Evolutionary conservation across 2,113 vertebrate species (phyloP).

Genomic region (Choloepus hoffmanni): DNA sequence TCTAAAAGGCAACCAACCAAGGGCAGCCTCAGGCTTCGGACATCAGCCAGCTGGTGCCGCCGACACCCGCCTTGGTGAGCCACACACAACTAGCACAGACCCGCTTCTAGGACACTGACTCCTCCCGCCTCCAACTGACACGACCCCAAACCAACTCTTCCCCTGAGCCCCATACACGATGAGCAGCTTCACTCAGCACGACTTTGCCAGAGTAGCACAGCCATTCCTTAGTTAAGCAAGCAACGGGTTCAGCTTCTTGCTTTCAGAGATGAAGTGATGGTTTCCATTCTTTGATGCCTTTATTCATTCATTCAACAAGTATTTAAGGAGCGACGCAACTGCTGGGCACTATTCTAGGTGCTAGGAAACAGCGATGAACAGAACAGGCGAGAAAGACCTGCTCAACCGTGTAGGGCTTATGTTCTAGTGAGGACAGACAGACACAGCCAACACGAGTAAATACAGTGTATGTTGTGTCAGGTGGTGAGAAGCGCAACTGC

Average conservation of each 20-base stretch:
- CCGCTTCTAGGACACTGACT: rapidly evolving
- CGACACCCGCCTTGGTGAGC: rapidly evolving
- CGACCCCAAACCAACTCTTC: neutral
- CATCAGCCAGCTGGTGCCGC: neutral
- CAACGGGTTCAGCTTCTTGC: rapidly evolving
- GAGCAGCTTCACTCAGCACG: neutral
- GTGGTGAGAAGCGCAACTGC: rapidly evolving
- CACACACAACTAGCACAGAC: neutral
- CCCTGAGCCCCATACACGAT: rapidly evolving
- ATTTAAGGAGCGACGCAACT: rapidly evolving
- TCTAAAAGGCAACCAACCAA: rapidly evolving
- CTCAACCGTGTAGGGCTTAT: rapidly evolving
- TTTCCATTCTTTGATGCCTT: neutral
- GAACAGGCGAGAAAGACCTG: neutral
- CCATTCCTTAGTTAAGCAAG: no score
- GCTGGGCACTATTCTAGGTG: neutral
- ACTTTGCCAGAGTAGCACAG: neutral
- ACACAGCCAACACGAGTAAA: rapidly evolving
- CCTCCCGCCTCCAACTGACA: neutral
- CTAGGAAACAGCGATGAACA: neutral
- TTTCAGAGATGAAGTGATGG: neutral
- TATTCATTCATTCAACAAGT: neutral
- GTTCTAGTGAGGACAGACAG: no score
- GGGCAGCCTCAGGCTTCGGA: neutral
- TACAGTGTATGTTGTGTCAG: rapidly evolving